Evolutionary conservation across 1,140 invertebrate species (phyloP).

Genomic region (Mylabris phalerata): DNA sequence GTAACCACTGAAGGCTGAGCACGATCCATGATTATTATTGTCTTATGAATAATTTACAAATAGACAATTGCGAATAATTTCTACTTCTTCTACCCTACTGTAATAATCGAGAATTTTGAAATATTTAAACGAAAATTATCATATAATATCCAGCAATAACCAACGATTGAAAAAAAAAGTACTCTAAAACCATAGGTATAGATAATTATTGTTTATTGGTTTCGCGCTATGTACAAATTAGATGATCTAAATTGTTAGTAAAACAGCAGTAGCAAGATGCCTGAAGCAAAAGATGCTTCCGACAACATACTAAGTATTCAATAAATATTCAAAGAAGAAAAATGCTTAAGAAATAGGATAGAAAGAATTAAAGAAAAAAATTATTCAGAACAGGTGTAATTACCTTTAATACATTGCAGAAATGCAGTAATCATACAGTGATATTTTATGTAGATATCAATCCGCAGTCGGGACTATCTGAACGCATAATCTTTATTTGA

Average conservation of each 20-base stretch:
- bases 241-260: slow-evolving; percentile 17
- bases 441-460: slow-evolving; percentile 32
- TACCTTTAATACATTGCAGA: slow-evolving; percentile 25
- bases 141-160: too few species aligned
- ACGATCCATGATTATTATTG: slow-evolving; percentile 23
- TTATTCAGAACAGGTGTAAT: slow-evolving; percentile 14
- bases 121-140: too few species aligned
- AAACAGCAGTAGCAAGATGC: background rate
- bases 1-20: slow-evolving; percentile 15
- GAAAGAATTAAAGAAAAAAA: too few species aligned
- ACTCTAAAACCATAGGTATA: too few species aligned
- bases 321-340: too few species aligned
- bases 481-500: slow-evolving; percentile 28
- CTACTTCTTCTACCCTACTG: background rate
- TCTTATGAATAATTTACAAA: slow-evolving; percentile 30
- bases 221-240: slow-evolving; percentile 24
- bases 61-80: slow-evolving; percentile 17
- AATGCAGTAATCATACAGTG: slow-evolving; percentile 28
- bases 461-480: slow-evolving; percentile 23
- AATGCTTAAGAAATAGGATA: too few species aligned
- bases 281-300: slow-evolving; percentile 12
- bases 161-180: too few species aligned
- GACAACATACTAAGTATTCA: background rate
- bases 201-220: too few species aligned
- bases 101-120: background rate